Conservation (phyloP, 2,797 vertebrate genomes). For the Alca torda region DNA sequence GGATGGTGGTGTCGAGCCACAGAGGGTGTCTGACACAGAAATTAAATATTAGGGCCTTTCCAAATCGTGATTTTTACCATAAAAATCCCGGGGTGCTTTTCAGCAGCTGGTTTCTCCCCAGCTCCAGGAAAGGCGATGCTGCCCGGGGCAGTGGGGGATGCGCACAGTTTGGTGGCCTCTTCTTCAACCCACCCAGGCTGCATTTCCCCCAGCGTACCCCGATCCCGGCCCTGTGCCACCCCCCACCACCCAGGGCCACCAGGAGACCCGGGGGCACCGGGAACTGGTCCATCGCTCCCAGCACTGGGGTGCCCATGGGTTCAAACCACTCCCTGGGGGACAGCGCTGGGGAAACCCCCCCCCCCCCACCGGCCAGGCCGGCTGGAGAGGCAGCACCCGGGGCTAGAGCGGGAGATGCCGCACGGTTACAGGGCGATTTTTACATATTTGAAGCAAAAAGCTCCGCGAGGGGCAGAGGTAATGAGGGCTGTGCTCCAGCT, state of each 20-base stretch:
- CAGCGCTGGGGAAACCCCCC: background rate
- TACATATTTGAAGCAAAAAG: background rate
- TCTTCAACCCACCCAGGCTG: background rate
- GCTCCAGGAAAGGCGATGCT: rapidly evolving
- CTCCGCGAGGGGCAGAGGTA: background rate
- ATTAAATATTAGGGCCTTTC: background rate
- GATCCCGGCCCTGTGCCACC: background rate
- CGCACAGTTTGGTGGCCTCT: background rate
- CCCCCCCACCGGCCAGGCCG: rapidly evolving
- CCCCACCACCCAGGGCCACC: background rate
- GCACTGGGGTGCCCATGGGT: background rate
- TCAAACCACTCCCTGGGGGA: background rate
- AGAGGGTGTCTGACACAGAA: background rate
- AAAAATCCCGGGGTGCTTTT: background rate
- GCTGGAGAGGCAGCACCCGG: background rate
- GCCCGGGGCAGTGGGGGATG: rapidly evolving
- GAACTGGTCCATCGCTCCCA: background rate
- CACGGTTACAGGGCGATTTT: background rate
- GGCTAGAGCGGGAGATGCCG: background rate
- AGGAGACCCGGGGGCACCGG: background rate
- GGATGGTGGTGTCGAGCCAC: background rate
- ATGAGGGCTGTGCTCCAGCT: background rate
- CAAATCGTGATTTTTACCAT: background rate
- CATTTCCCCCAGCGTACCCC: background rate
- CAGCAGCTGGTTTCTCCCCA: background rate